A percentile compares a stretch with the other conserved stretches of the same genome.
Conservation (phyloP, 2,888 invertebrate genomes). For the Neocrepidodera transversa region DNA sequence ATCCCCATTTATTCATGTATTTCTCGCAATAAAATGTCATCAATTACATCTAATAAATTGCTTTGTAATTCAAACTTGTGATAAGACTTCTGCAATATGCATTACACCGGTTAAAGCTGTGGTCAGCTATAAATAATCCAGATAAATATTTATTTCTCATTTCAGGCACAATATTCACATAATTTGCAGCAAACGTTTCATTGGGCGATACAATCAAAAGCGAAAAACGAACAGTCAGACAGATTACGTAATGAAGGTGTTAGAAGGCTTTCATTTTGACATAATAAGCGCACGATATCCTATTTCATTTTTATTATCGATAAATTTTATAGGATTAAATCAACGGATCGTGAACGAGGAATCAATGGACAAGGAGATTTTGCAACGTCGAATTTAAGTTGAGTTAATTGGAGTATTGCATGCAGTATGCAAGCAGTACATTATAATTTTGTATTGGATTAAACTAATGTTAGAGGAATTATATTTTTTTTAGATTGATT, state of each 20-base stretch:
- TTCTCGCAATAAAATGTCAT: too few relatives aligned
- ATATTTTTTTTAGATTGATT: too few relatives aligned
- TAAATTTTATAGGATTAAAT: conserved; percentile 18
- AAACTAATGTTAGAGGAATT: background rate
- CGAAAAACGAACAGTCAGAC: conserved; percentile 26
- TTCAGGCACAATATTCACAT: conserved; percentile 32
- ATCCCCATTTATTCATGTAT: too few relatives aligned
- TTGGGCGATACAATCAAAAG: conserved; percentile 32
- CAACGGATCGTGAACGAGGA: conserved; percentile 19
- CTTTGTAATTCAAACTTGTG: background rate
- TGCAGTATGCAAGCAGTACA: background rate
- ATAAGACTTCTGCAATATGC: conserved; percentile 1
- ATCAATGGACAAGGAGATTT: conserved; percentile 5
- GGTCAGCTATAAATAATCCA: conserved; percentile 34
- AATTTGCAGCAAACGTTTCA: conserved; percentile 29
- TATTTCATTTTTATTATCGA: conserved; percentile 22
- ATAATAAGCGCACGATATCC: conserved; percentile 24
- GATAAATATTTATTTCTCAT: conserved; percentile 42
- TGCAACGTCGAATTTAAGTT: too few relatives aligned
- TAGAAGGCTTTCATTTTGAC: conserved; percentile 18
- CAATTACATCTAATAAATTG: background rate
- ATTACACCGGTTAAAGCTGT: background rate
- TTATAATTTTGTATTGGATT: conserved; percentile 3
- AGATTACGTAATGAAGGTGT: conserved; percentile 32
- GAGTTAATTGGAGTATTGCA: conserved; percentile 17